Evolutionary conservation across 2,797 vertebrate genomes (phyloP), one percentile per base, ranked within the genome.

Genomic region (Lacerta viridis): DNA sequence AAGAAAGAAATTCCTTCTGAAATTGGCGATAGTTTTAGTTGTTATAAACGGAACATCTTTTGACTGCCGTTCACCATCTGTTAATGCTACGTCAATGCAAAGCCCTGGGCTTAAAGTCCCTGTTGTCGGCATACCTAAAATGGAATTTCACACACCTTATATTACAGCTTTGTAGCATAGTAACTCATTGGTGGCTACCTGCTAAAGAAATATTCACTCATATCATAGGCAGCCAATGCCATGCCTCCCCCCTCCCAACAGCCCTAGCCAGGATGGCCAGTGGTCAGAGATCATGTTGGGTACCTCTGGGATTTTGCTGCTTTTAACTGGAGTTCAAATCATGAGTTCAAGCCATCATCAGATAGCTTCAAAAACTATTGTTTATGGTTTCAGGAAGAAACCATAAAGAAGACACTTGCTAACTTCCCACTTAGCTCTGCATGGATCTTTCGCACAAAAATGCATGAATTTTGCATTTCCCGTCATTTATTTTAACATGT

Each of bases 1-100:
- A 41, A 76, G n/a, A 83, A 33, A 25, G 33, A 76, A 82, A 76
- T 76, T 69, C n/a, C 43, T 87, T 83, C 59, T 39, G 23, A 36
- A 66, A 64, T 5, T 9, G 36, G 41, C 36, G 41, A 69, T 81
- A 59, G 8, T 43, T 81, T 36, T 61, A 46, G 27, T 25, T 74
- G 33, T 78, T 78, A 25, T 43, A 6, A 27, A 11, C 6, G n/a
- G 29, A 80, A 71, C 17, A 43, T 74, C 17, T 20, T 55, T 33
- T 81, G 46, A 55, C 2, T 50, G 13, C 36, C 39, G 0, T 87
- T 80, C 72, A 55, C 59, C n/a, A 59, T 85, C 66, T 43, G 29
- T 55, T 66, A 23, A 59, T 64, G 33, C 72, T 85, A 29, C 23
- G 6, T 64, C 33, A 77, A 10, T 76, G 36, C 15, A 80, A 39